Evolutionary conservation across 2,888 invertebrate genomes (phyloP).

Genomic region (Tuta absoluta): DNA sequence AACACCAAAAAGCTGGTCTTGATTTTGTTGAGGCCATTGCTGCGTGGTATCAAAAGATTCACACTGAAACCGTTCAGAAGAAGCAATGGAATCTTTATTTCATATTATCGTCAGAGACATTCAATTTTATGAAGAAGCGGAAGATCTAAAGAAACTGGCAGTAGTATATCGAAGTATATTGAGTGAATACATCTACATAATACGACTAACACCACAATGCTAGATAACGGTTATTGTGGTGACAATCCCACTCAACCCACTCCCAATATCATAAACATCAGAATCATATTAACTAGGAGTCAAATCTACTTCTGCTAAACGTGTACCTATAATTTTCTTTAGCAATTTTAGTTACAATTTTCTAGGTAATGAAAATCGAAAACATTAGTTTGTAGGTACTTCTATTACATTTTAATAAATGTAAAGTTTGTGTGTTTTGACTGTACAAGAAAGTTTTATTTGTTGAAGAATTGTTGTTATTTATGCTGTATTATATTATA

Average conservation of each 20-base stretch:
- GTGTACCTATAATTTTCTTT: too few species aligned
- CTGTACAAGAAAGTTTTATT: too few species aligned
- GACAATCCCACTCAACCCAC: conserved; percentile 58
- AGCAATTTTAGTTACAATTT: too few species aligned
- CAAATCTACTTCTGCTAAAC: too few species aligned
- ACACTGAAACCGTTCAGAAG: not conserved
- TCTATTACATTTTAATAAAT: too few species aligned
- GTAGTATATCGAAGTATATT: conserved; percentile 47
- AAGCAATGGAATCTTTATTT: not conserved
- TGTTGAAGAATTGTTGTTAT: too few species aligned
- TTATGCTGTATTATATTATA: too few species aligned
- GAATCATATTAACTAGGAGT: conserved; percentile 23
- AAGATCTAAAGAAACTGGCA: conserved; percentile 46
- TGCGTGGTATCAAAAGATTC: not conserved
- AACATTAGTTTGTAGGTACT: too few species aligned
- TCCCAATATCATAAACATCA: conserved; percentile 40
- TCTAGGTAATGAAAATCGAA: too few species aligned
- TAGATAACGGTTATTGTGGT: conserved; percentile 65
- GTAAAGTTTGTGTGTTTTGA: too few species aligned
- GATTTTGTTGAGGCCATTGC: not conserved
- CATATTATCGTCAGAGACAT: not conserved
- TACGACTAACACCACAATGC: conserved; percentile 53
- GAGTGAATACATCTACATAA: conserved; percentile 63
- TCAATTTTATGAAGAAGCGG: conserved; percentile 1
- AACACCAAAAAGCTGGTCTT: not conserved